A percentile compares a stretch with the other conserved stretches of the same genome.
phyloP scores from a whole-genome alignment of 2,888 invertebrate species.

The Drosophila sordidapex region DNA sequence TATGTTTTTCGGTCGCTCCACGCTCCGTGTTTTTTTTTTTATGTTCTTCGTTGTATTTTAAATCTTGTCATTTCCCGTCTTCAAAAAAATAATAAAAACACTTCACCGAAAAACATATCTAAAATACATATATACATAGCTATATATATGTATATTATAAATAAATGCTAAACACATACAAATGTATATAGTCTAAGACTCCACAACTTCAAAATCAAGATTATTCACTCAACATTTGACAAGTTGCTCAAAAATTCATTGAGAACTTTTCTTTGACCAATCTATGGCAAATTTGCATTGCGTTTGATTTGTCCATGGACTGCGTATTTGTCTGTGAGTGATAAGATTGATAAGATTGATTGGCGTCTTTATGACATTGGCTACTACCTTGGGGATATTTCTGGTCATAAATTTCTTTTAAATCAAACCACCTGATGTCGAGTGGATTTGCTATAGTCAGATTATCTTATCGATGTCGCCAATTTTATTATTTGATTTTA shows the following conservation, averaged over 20 bases:
- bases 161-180: background rate
- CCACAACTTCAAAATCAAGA: background rate
- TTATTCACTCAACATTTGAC: background rate
- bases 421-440: constrained; percentile 53
- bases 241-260: background rate
- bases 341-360: constrained; percentile 35
- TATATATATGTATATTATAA: background rate
- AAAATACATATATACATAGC: background rate
- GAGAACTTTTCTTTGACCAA: constrained; percentile 8
- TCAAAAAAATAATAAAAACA: background rate
- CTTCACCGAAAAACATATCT: background rate
- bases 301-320: background rate
- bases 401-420: constrained; percentile 59
- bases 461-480: constrained; percentile 64
- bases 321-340: constrained; percentile 18
- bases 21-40: background rate
- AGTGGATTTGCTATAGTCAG: constrained; percentile 42
- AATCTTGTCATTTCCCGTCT: background rate
- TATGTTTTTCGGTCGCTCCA: background rate
- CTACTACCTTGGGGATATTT: constrained; percentile 42
- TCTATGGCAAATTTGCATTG: constrained; percentile 31
- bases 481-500: constrained; percentile 61
- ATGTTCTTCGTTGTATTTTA: background rate
- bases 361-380: constrained; percentile 16
- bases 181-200: background rate